Base-by-base conservation (phyloP, 2,797 vertebrate species). In the Melanotaenia pygmaea region DNA sequence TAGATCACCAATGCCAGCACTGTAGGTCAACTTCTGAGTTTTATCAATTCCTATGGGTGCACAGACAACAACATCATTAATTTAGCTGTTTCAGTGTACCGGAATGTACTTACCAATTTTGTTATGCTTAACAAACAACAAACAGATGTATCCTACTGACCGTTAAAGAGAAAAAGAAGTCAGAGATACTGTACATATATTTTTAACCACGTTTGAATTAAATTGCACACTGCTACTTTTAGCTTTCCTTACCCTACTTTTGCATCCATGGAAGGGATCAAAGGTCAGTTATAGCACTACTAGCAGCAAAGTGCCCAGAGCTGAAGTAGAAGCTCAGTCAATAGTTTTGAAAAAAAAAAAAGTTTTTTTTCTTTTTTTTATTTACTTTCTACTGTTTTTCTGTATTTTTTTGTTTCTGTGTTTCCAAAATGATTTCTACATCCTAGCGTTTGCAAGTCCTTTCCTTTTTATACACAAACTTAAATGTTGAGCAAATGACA, bases 1-100 rank as follows among this genome's bases (percentile, higher is more conserved):
- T 76, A 89, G 77, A 89, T 88, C 85, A 92, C 79, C 43, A 74
- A 58, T 69, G 80, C 81, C 86, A 85, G 64, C 73, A 45, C 58
- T 78, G 84, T 76, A 77, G 79, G 70, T 88, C 84, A 81, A 83
- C 81, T 79, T 82, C 62, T 83, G 35, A 68, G 67, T 67, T 81
- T 67, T 51, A 80, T 82, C 65, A 80, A 57, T 73, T 75, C 61
- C 51, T 82, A 61, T 75, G 76, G 67, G 74, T 75, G 70, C 75
- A 63, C 40, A 10, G 58, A 76, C 38, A 78, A 77, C 72, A 64
- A 64, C 71, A 32, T 61, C 37, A 59, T 80, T 72, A 67, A 87
- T 74, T 74, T 67, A 68, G 34, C 54, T 63, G 40, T 37, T 62
- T 13, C 24, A 45, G 4, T 45, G 12, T 38, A 35, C 35, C 43